A percentile compares a stretch with the other conserved stretches of the same genome.
phyloP scores from a whole-genome alignment of 2,888 invertebrate genomes.

The Clitarchus hookeri region DNA sequence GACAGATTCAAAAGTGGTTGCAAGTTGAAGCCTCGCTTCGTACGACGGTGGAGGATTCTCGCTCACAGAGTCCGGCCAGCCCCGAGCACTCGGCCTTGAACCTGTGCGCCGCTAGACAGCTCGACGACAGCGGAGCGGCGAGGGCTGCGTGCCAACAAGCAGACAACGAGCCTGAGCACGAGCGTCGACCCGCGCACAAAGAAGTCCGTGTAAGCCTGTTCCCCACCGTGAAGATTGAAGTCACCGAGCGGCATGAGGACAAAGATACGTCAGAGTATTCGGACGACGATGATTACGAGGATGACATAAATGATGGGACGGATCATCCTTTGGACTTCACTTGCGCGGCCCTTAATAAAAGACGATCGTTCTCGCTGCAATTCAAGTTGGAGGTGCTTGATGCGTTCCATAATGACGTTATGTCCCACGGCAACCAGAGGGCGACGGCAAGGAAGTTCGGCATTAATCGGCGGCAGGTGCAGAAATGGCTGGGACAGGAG shows the following conservation, averaged over 20 bases:
- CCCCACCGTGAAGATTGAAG: constrained; percentile 35
- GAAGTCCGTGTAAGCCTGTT: constrained; percentile 34
- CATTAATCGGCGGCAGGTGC: constrained; percentile 59
- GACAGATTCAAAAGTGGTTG: constrained; percentile 91
- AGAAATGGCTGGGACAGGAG: constrained; percentile 59
- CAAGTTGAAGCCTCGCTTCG: constrained; percentile 81
- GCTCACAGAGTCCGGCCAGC: constrained; percentile 44
- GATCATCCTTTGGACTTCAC: constrained; percentile 49
- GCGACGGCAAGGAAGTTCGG: constrained; percentile 59
- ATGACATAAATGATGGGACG: constrained; percentile 42
- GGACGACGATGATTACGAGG: constrained; percentile 35
- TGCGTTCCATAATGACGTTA: constrained; percentile 55
- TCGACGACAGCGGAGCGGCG: constrained; percentile 47
- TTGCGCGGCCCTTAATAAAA: constrained; percentile 47
- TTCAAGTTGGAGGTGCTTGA: constrained; percentile 58
- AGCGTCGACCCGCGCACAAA: constrained; percentile 24
- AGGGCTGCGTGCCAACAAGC: constrained; percentile 36
- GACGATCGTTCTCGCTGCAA: constrained; percentile 57
- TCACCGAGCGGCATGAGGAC: constrained; percentile 37
- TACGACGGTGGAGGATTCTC: constrained; percentile 63
- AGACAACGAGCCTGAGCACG: constrained; percentile 19
- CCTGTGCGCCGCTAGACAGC: constrained; percentile 57
- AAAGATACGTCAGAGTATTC: constrained; percentile 41
- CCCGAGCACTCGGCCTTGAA: constrained; percentile 55
- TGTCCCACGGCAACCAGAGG: constrained; percentile 56